Evolutionary conservation across 2,888 invertebrate species (phyloP), one percentile per base, ranked within the genome.

Genomic region (Caenorhabditis zanzibari): DNA sequence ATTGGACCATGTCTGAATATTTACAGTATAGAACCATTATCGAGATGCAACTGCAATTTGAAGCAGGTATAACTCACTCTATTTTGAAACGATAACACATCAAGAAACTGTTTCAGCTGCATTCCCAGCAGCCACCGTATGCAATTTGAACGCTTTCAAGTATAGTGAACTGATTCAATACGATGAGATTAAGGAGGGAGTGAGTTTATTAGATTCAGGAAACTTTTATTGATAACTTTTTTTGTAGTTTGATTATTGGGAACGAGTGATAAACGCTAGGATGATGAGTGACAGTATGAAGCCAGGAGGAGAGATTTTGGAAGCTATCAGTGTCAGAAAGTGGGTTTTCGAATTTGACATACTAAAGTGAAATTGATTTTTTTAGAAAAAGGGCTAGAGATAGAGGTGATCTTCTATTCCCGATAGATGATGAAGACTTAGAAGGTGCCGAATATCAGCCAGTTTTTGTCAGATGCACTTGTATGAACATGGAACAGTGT

Each of bases 11-110:
- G 84, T 87, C 85, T n/a, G 91, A 91, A 68, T 92, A 90, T 72
- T 63, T 92, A n/a, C 86, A 89, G 49, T 92, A 91, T 85, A 79
- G 92, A 63, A 92, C 92, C 9, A 92, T 92, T 54, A 91, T 92
- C 24, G 92, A 92, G 77, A 92, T 92, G 92, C 91, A 92, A 68
- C 79, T 92, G 24, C 91, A 91, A 63, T 92, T 92, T 63, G 90
- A 92, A 84, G 92, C 92, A 61, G 90, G 90, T 89, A 22, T n/a
- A 59, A n/a, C 28, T 47, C 19, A 26, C 7, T 19, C 10, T 6
- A 38, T 44, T 44, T 9, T n/a, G n/a, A 47, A 2, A 47, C 10
- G 7, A 19, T 19, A 49, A 4, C 14, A 22, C 49, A 49, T 1
- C 7, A 12, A 0, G 12, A 14, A 35, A 26, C 1, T n/a, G n/a